Conservation (phyloP, 2,113 vertebrate genomes). For the Neodontobutis hainanensis region DNA sequence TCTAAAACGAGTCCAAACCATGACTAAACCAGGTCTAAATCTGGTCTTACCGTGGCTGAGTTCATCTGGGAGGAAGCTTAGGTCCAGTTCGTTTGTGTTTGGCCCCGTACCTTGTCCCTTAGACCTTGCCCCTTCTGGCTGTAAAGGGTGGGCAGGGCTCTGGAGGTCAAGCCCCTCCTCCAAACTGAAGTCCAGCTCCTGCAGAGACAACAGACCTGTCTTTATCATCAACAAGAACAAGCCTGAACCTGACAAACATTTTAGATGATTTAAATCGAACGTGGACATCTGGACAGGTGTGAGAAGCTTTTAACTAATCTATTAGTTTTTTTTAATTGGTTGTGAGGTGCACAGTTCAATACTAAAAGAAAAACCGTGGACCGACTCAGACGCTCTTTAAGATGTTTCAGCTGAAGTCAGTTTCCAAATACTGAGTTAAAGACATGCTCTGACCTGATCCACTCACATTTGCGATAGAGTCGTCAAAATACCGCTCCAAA, state of each 20-base stretch:
- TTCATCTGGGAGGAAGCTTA: slow-evolving; percentile 93
- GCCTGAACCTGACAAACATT: not conserved
- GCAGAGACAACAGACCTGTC: not conserved
- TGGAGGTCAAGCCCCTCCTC: slow-evolving; percentile 37
- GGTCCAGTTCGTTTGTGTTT: slow-evolving; percentile 76
- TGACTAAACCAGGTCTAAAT: slow-evolving; percentile 8
- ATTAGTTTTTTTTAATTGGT: too few relatives aligned
- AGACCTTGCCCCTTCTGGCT: slow-evolving; percentile 34
- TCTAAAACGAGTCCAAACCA: not conserved
- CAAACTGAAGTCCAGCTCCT: slow-evolving; percentile 49
- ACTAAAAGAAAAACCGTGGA: too few relatives aligned
- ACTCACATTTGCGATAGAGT: slow-evolving; percentile 75
- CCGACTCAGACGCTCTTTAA: too few relatives aligned
- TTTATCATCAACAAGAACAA: too few relatives aligned
- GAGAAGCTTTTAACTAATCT: too few relatives aligned
- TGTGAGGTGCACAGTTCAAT: too few relatives aligned
- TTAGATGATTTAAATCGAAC: too few relatives aligned
- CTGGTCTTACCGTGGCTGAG: slow-evolving; percentile 50
- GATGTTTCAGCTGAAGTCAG: too few relatives aligned
- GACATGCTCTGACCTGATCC: not conserved
- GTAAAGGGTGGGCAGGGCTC: not conserved
- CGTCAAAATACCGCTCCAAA: slow-evolving; percentile 83
- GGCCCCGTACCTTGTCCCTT: slow-evolving; percentile 67
- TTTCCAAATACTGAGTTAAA: too few relatives aligned
- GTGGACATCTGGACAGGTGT: too few relatives aligned